Evolutionary conservation across 2,797 vertebrate genomes (phyloP), one percentile per base, ranked within the genome.

Genomic region (Phylloscopus collybita): DNA sequence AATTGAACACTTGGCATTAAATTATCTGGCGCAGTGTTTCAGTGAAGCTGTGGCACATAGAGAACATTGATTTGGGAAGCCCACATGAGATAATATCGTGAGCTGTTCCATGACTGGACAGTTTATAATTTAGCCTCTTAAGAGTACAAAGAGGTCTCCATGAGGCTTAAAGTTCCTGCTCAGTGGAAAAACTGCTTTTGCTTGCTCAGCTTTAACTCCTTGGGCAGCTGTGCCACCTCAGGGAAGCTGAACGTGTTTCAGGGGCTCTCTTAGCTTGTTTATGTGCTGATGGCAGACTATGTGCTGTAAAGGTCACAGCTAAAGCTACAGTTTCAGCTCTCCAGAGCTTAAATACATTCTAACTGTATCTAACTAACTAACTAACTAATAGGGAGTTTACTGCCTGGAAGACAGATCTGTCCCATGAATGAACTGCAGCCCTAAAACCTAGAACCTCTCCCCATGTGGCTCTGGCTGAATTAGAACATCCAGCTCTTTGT

Each of bases 151-250:
- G 83, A 95, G 78, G 36, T 59, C 47, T 84, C 60, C 27, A 1
- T 16, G 51, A 91, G 79, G 57, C 86, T 74, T 80, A 19, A 60
- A 80, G 71, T 78, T 95, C 65, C 61, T 10, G 11, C 49, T 72
- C 36, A 29, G 3, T 60, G 74, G 50, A 22, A 73, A n/a, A 73
- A n/a, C 36, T 86, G 22, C 75, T 92, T 91, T 22, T 91, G 81
- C 89, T 89, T 91, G 81, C 61, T 95, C 89, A 96, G 95, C 91
- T 91, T 91, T 85, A 87, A 20, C 67, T 91, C 53, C 70, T 38
- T 14, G 17, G 70, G 67, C 91, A 95, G 90, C 88, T 88, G 91
- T 75, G 85, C 42, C 65, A 27, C 88, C 70, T 60, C 25, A 10
- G 40, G 60, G 86, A 45, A 73, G 64, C 91, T 61, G 42, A 87